Conservation (phyloP, 1,140 invertebrate species). For the Pseudomyrmex gracilis region DNA sequence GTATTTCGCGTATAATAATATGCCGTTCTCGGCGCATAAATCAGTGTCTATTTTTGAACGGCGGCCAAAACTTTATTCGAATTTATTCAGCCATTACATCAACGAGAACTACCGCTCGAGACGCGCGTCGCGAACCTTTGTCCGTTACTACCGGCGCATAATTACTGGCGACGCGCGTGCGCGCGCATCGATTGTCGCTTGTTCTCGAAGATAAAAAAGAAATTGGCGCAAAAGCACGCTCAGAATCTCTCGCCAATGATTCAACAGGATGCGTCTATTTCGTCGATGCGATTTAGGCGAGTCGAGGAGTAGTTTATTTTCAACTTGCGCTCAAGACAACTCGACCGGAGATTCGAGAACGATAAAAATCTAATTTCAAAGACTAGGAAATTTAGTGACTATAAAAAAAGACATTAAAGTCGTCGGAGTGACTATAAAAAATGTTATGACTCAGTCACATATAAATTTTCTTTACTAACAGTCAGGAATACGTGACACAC, state of each 20-base stretch:
- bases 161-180: constrained; percentile 52
- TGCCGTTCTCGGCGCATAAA: constrained; percentile 62
- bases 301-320: constrained; percentile 23
- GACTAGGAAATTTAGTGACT: constrained; percentile 2
- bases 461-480: background rate
- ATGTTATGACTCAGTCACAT: background rate
- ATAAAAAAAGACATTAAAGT: constrained; percentile 11
- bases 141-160: constrained; percentile 57
- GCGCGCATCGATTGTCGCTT: constrained; percentile 33
- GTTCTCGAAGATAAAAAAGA: constrained; percentile 22
- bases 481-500: too few species aligned
- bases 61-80: constrained; percentile 72
- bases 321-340: constrained; percentile 11
- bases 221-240: constrained; percentile 10
- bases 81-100: constrained; percentile 73
- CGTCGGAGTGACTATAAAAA: background rate
- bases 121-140: background rate
- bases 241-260: constrained; percentile 29
- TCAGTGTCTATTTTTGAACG: constrained; percentile 74
- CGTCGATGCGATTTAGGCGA: background rate
- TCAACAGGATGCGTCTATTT: constrained; percentile 23
- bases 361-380: constrained; percentile 29
- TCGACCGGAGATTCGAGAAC: constrained; percentile 1
- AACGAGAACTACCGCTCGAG: constrained; percentile 53
- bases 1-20: constrained; percentile 66